Evolutionary conservation across 2,113 vertebrate genomes (phyloP), one percentile per base, ranked within the genome.

Genomic region (Chunga burmeisteri): DNA sequence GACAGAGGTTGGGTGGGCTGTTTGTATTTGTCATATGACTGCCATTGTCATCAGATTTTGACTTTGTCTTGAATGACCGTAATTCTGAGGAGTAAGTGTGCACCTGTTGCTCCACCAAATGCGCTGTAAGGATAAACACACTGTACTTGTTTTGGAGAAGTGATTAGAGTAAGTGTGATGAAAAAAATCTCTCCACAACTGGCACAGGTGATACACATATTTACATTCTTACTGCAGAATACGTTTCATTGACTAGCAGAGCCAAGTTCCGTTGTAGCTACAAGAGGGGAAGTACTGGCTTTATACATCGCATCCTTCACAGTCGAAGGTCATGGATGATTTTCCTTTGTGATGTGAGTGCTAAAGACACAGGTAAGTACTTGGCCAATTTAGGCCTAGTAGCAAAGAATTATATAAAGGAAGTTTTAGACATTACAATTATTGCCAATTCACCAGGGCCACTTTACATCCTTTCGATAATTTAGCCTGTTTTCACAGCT

Each of bases 171-270:
- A 50, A 67, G 56, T 44, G 16, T 10, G 18, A 74, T 53, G 38
- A 38, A 44, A 73, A 32, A 88, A 66, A 63, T 44, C 26, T 79
- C 23, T 63, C 68, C 27, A 34, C 16, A 46, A 11, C 26, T 53
- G 30, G n/a, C n/a, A 70, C 16, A 19, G 0, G 1, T 0, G 2
- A 20, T 50, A 34, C 14, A 25, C 13, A 1, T 27, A 32, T 38
- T 78, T 74, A 49, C 22, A 21, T 42, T 91, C 36, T 89, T 44
- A 55, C 9, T 62, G 86, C 56, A 46, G 62, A 74, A 26, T 62
- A 50, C 34, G 65, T 82, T 32, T 56, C 20, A 22, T 16, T 68
- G 34, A 62, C 42, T 52, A 77, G 12, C 75, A 65, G 36, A 78
- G 65, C 32, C 44, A 65, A 52, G 25, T 71, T 88, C 67, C 36